These are phyloP conservation scores for Hoplias malabaricus DNA, from an alignment of 2,113 vertebrate genomes.

Conservation along the genomic window DNA sequence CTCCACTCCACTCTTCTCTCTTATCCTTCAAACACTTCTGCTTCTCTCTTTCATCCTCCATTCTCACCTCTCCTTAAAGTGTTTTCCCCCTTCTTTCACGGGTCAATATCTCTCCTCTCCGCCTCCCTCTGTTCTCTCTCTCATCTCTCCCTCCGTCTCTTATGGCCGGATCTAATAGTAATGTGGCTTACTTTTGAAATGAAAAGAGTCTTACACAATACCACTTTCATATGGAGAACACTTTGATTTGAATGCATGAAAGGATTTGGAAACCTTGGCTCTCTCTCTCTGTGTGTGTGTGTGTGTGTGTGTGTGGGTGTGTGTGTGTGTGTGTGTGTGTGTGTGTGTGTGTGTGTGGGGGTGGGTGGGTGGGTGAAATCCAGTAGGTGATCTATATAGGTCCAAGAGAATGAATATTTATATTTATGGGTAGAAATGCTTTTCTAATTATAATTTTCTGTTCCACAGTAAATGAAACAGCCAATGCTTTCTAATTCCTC, in stretches of 20 bases:
- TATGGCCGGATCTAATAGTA: neutral
- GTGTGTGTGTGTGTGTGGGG: neutral
- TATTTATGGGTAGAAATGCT: too few relatives aligned
- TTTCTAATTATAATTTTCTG: too few relatives aligned
- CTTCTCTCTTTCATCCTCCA: neutral
- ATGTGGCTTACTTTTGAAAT: neutral
- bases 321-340: neutral
- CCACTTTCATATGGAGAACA: neutral
- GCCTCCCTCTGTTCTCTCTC: too few relatives aligned
- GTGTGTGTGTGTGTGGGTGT: neutral
- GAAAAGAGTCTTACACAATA: neutral
- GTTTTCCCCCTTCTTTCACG: neutral
- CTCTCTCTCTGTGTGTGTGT: neutral
- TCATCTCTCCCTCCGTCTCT: neutral
- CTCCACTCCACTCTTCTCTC: neutral
- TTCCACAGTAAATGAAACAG: too few relatives aligned
- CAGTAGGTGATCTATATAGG: too few relatives aligned
- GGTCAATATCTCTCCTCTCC: neutral
- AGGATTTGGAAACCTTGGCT: neutral
- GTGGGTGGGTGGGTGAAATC: neutral
- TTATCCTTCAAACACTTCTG: neutral
- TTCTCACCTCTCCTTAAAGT: neutral
- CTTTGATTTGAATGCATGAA: slow-evolving; percentile 4
- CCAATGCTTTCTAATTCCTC: too few relatives aligned
- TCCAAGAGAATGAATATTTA: too few relatives aligned